Evolutionary conservation across 2,888 invertebrate species (phyloP).

Genomic region (Miltochrista miniata): DNA sequence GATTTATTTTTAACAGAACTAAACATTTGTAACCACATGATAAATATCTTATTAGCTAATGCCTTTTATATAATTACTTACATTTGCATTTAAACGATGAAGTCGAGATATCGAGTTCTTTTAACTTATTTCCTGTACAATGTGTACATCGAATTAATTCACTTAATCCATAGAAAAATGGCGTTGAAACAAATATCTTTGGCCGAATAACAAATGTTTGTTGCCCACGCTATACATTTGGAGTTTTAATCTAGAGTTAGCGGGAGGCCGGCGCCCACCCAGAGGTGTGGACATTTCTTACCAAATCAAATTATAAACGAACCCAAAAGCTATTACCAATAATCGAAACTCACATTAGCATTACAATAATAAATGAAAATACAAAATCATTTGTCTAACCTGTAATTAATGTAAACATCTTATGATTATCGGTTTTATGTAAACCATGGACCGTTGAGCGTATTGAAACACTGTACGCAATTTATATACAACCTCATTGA

Average conservation of each 20-base stretch:
- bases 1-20: background rate
- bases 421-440: conserved; percentile 45
- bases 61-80: conserved; percentile 20
- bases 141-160: conserved; percentile 55
- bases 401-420: conserved; percentile 20
- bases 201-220: conserved; percentile 72
- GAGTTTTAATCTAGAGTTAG: conserved; percentile 68
- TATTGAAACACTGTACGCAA: conserved; percentile 57
- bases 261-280: conserved; percentile 78
- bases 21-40: conserved; percentile 11
- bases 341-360: conserved; percentile 12
- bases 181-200: conserved; percentile 71
- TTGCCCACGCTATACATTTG: conserved; percentile 67
- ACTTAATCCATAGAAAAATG: conserved; percentile 61
- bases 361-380: conserved; percentile 35
- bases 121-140: conserved; percentile 39
- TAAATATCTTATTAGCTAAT: background rate
- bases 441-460: conserved; percentile 58
- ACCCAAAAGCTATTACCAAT: conserved; percentile 38
- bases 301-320: conserved; percentile 73
- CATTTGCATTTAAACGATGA: conserved; percentile 29
- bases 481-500: conserved; percentile 60
- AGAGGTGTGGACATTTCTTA: conserved; percentile 75
- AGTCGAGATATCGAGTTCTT: conserved; percentile 31
- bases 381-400: conserved; percentile 32